These are phyloP conservation scores for Tholera decimalis DNA, from an alignment of 2,888 invertebrate species.

Conservation along the genomic window DNA sequence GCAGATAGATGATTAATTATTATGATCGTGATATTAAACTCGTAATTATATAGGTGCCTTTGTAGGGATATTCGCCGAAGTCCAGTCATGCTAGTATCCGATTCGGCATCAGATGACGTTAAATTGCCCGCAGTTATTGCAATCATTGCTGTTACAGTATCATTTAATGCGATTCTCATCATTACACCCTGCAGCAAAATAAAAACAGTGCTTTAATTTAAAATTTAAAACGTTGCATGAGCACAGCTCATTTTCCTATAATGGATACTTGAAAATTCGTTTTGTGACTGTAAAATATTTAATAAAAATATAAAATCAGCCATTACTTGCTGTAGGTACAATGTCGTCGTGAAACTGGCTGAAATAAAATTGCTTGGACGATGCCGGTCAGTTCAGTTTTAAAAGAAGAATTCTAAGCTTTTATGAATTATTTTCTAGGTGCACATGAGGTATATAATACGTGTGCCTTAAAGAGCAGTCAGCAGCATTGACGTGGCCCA, in stretches of 20 bases:
- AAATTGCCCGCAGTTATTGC: constrained; percentile 41
- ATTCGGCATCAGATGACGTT: constrained; percentile 41
- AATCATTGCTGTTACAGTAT: constrained; percentile 34
- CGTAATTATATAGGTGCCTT: constrained; percentile 6
- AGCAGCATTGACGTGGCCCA: too few species aligned
- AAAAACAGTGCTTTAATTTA: constrained; percentile 40
- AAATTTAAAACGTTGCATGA: constrained; percentile 26
- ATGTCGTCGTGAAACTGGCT: constrained; percentile 5
- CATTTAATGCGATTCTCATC: constrained; percentile 31
- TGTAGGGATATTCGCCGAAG: constrained; percentile 4
- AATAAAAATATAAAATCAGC: constrained; percentile 34
- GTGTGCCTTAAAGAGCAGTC: too few species aligned
- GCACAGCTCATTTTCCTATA: constrained; percentile 30
- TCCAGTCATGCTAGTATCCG: constrained; percentile 6
- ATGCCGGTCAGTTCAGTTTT: background rate
- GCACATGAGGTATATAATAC: too few species aligned
- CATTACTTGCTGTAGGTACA: too few species aligned
- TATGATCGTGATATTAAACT: too few species aligned
- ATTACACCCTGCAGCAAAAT: constrained; percentile 26
- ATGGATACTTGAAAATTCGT: constrained; percentile 32
- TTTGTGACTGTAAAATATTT: constrained; percentile 20
- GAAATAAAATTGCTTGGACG: constrained; percentile 17
- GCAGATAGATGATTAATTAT: too few species aligned
- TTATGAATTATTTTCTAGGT: constrained; percentile 1
- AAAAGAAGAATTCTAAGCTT: constrained; percentile 17